Evolutionary conservation across 1,140 invertebrate species (phyloP), one percentile per base, ranked within the genome.

Genomic region (Rhynchophorus ferrugineus): DNA sequence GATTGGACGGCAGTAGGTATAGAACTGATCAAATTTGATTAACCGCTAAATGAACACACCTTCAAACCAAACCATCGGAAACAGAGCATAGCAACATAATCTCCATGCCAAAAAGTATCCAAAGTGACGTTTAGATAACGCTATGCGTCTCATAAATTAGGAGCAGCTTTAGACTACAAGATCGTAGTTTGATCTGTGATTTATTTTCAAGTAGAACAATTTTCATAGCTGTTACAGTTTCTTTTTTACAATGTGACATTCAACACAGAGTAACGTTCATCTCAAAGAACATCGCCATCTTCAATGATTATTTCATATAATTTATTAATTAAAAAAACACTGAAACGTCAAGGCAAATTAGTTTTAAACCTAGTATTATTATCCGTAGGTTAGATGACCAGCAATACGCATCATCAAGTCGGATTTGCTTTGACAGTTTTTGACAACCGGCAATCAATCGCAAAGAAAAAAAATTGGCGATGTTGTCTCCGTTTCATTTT

Each of bases 161-260:
- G 34, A 24, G 34, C 44, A 51, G 39, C 29, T 3, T 42, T 51
- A 38, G 50, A 53, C 50, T 39, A 50, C 39, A 2, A 34, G 34
- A 37, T n/a, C 14, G 44, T 53, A 54, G 52, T 54, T 54, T 35
- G 8, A 54, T 48, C 52, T 54, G 52, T 54, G 52, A 54, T 54
- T 47, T 54, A 18, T 54, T 38, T 44, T 22, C 51, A 54, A 44
- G 43, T 47, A 47, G 44, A 54, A 46, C 43, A 54, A 42, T 36
- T 36, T 45, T 39, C n/a, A 35, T 24, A 20, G n/a, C 20, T 34
- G 34, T 2, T 46, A 34, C 44, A 36, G 19, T 20, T 20, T 3
- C 20, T 19, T 19, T 42, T 17, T 5, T 1, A 9, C 5, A 3
- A 7, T 11, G 9, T 46, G 13, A 22, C 11, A 34, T 36, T 9